Evolutionary conservation across 2,888 invertebrate genomes (phyloP).

Genomic region (Odontocolon sp.): DNA sequence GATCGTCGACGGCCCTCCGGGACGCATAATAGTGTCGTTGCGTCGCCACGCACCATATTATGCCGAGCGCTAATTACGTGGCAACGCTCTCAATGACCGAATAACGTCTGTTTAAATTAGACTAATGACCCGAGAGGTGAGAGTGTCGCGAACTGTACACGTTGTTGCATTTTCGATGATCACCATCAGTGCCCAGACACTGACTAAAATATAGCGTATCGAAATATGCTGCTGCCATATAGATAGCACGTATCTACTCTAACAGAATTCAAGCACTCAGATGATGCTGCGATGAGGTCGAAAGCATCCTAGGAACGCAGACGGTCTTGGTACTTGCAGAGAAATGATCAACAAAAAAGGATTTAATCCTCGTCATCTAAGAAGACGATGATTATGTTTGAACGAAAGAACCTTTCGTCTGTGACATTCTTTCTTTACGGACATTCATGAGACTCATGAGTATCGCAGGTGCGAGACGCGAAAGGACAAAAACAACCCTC

Average conservation of each 20-base stretch:
- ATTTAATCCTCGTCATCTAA: conserved; percentile 35
- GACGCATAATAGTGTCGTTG: conserved; percentile 60
- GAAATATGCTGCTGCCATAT: not conserved
- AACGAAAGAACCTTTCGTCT: conserved; percentile 8
- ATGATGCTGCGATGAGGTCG: not conserved
- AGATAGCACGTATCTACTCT: conserved; percentile 31
- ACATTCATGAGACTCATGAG: not conserved
- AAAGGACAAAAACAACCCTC: conserved; percentile 7
- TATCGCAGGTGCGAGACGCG: conserved; percentile 41
- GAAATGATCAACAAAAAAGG: conserved; percentile 7
- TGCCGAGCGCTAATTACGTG: conserved; percentile 76
- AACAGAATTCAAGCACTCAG: conserved; percentile 21
- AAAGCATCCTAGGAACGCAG: conserved; percentile 32
- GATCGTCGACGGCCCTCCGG: conserved; percentile 61
- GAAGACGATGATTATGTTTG: conserved; percentile 12
- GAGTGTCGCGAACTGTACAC: conserved; percentile 34
- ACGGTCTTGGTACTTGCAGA: not conserved
- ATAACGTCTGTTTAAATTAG: conserved; percentile 74
- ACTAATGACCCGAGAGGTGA: conserved; percentile 61
- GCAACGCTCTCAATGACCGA: conserved; percentile 74
- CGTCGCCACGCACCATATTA: conserved; percentile 72
- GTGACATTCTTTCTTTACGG: not conserved
- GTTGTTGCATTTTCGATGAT: conserved; percentile 27
- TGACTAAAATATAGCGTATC: conserved; percentile 31
- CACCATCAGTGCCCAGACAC: conserved; percentile 25